Conservation (phyloP, 2,113 vertebrate genomes). For the Colinus virginianus region DNA sequence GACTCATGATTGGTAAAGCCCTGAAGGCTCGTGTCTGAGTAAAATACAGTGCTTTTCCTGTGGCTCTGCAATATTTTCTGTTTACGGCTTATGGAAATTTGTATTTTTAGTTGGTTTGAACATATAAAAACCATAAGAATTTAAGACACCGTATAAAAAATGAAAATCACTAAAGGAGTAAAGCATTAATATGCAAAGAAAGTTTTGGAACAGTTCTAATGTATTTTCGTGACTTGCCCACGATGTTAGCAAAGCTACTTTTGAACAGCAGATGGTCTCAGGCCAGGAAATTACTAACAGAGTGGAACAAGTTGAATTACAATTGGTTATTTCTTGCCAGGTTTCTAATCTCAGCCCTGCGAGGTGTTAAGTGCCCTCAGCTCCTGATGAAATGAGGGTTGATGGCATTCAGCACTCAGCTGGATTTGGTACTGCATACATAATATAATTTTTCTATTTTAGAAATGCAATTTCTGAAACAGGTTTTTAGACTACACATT, state of each 20-base stretch:
- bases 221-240: background rate
- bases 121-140: background rate
- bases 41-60: background rate
- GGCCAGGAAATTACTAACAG: constrained; percentile 35
- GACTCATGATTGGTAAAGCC: background rate
- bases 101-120: background rate
- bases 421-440: background rate
- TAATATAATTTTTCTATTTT: background rate
- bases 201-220: background rate
- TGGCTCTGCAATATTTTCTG: background rate
- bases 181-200: background rate
- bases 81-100: background rate
- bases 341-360: constrained; percentile 18
- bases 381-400: constrained; percentile 27
- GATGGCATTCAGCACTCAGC: constrained; percentile 9
- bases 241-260: constrained; percentile 5
- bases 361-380: constrained; percentile 21
- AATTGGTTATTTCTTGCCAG: background rate
- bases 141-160: constrained; percentile 6
- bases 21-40: background rate
- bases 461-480: background rate
- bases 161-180: background rate
- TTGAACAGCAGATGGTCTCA: constrained; percentile 28
- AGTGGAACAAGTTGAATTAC: constrained; percentile 21
- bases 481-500: background rate